Evolutionary conservation across 2,888 invertebrate genomes (phyloP).

Genomic region (Endomychus coccineus): DNA sequence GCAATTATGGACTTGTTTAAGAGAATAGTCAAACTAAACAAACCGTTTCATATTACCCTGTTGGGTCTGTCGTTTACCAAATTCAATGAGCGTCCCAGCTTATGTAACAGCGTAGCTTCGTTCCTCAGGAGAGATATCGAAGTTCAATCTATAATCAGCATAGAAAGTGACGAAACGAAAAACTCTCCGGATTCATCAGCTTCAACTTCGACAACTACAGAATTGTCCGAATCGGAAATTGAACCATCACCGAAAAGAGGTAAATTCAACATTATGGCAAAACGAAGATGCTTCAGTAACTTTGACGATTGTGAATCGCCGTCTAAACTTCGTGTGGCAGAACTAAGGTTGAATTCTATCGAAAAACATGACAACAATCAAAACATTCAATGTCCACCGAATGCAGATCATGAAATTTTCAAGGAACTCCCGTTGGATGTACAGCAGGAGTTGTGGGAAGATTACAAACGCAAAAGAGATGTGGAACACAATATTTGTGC

Average conservation of each 20-base stretch:
- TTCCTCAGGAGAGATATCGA: conserved; percentile 71
- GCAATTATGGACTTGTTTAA: conserved; percentile 69
- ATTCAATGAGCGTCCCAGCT: conserved; percentile 64
- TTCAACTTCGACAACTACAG: conserved; percentile 42
- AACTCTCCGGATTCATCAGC: conserved; percentile 25
- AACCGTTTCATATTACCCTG: conserved; percentile 72
- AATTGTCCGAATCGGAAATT: conserved; percentile 56
- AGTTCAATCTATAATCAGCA: conserved; percentile 66
- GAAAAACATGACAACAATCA: conserved; percentile 19
- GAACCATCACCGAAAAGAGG: conserved; percentile 73
- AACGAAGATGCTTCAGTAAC: conserved; percentile 28
- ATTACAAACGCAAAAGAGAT: conserved; percentile 47
- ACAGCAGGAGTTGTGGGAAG: conserved; percentile 64
- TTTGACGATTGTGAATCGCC: conserved; percentile 55
- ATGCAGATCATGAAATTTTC: conserved; percentile 62
- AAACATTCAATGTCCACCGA: conserved; percentile 50
- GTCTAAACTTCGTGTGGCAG: conserved; percentile 61
- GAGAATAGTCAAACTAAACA: conserved; percentile 61
- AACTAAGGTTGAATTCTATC: conserved; percentile 56
- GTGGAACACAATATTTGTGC: conserved; percentile 43
- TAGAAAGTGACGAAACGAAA: conserved; percentile 44
- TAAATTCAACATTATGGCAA: conserved; percentile 36
- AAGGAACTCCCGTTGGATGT: conserved; percentile 63
- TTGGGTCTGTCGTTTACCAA: conserved; percentile 77
- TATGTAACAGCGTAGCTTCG: conserved; percentile 64